Conservation (phyloP, 2,797 vertebrate species). For the Pantherophis vulpinus region DNA sequence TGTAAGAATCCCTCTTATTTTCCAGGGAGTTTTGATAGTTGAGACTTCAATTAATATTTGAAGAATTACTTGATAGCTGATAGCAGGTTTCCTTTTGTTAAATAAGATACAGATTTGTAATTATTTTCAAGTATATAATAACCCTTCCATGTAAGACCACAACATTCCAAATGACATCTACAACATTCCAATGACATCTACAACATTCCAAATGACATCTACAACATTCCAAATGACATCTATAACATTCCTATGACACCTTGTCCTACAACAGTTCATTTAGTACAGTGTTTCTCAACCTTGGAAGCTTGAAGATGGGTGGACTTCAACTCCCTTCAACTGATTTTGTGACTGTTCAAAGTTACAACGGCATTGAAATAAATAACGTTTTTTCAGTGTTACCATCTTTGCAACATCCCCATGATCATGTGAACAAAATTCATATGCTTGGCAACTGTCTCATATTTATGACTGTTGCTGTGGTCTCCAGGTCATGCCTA, state of each 20-base stretch:
- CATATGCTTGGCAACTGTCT: neutral
- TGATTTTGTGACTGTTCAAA: too few relatives aligned
- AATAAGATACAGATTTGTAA: neutral
- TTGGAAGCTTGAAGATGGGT: too few relatives aligned
- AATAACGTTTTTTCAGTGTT: neutral
- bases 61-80: constrained; percentile 65
- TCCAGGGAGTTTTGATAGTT: neutral
- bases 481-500: neutral
- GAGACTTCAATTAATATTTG: neutral
- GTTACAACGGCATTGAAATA: neutral
- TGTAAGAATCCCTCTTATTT: neutral
- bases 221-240: too few relatives aligned
- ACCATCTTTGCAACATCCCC: neutral
- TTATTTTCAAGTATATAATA: constrained; percentile 22
- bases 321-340: too few relatives aligned
- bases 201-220: too few relatives aligned
- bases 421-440: neutral
- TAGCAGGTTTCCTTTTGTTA: constrained; percentile 19
- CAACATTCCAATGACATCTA: too few relatives aligned
- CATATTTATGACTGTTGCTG: neutral
- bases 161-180: neutral
- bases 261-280: neutral
- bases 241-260: too few relatives aligned
- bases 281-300: too few relatives aligned
- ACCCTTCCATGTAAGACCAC: too few relatives aligned